These are phyloP conservation scores for Rhombomys opimus DNA, from an alignment of 2,113 vertebrate genomes.

Conservation along the genomic window DNA sequence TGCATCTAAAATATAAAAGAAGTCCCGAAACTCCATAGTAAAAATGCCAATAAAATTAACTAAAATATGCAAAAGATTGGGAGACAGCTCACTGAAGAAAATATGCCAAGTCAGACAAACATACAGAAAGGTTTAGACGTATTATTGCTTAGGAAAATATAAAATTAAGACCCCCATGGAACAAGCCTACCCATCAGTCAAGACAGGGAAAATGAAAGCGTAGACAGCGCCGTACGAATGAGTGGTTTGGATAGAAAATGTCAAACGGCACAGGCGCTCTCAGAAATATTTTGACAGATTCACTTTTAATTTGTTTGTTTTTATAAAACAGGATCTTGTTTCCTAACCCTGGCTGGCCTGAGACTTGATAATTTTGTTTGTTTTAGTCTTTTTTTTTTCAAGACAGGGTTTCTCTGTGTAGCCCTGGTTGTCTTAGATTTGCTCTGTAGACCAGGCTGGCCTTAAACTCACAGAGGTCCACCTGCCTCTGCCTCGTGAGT, in stretches of 20 bases:
- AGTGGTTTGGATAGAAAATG: not conserved
- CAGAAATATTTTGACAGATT: not conserved
- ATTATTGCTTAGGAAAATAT: not conserved
- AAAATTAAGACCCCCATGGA: not conserved
- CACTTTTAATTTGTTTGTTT: not conserved
- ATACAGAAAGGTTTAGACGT: not conserved
- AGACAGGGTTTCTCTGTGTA: not conserved
- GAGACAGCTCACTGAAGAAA: not conserved
- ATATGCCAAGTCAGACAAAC: not conserved
- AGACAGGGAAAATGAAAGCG: not conserved
- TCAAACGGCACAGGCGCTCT: not conserved
- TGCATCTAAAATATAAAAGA: not conserved
- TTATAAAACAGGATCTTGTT: not conserved
- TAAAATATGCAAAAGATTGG: not conserved
- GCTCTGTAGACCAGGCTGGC: not conserved
- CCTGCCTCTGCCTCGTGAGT: not conserved
- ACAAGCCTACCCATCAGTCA: not conserved
- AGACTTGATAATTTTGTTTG: not conserved
- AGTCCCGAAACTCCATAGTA: not conserved
- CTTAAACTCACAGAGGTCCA: not conserved
- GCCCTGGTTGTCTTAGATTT: not conserved
- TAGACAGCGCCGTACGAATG: not conserved
- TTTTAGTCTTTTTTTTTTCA: too few relatives aligned
- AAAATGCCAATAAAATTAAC: not conserved
- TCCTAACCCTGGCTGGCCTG: not conserved